phyloP scores from a whole-genome alignment of 2,113 vertebrate species.

The Antigone vipio region DNA sequence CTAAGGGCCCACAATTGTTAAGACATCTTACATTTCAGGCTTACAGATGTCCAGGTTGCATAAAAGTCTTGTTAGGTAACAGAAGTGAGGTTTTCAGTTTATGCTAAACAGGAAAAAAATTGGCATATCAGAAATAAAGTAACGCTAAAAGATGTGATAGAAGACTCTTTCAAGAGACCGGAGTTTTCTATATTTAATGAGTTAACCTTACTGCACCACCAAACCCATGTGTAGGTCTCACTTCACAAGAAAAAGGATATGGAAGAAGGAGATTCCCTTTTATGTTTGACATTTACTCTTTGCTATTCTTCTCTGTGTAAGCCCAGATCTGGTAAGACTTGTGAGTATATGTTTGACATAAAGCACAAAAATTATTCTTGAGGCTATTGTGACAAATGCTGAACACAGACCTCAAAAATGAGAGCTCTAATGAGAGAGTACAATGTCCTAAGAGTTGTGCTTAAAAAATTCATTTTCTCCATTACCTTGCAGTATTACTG shows the following conservation, averaged over 20 bases:
- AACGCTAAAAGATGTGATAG: background rate
- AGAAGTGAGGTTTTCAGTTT: background rate
- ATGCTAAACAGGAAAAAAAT: background rate
- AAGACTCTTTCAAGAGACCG: background rate
- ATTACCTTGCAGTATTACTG: background rate
- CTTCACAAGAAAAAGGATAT: background rate
- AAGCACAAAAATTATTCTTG: background rate
- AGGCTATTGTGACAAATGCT: background rate
- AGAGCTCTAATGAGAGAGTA: background rate
- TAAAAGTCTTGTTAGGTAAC: background rate
- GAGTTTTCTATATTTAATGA: background rate
- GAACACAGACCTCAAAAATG: background rate
- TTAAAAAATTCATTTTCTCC: background rate
- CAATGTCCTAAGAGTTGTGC: rapidly evolving
- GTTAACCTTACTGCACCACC: background rate
- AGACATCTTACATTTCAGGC: background rate
- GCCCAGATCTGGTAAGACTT: background rate
- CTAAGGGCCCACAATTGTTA: background rate
- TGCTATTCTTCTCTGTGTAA: background rate
- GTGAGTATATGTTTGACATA: background rate
- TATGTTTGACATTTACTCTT: background rate
- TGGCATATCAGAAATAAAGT: background rate
- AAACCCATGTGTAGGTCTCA: background rate
- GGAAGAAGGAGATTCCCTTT: background rate
- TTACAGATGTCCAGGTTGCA: background rate